phyloP scores from a whole-genome alignment of 2,113 vertebrate species.

The Tupaia tana region DNA sequence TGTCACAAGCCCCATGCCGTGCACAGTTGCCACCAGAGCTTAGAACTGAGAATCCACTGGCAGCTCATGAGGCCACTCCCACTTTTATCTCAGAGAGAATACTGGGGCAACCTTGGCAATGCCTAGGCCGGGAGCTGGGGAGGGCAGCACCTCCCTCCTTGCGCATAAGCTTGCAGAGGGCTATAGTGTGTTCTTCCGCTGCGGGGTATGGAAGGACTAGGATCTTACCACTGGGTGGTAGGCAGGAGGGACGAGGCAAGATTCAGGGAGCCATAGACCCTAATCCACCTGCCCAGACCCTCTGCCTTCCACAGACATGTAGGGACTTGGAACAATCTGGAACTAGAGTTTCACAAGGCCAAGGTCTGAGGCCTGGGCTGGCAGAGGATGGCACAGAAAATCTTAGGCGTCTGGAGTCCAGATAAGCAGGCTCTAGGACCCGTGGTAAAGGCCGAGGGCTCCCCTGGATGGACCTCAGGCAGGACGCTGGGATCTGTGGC shows the following conservation, averaged over 20 bases:
- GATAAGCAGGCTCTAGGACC: not conserved
- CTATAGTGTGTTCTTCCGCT: not conserved
- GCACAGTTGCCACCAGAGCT: not conserved
- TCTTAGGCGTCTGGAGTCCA: not conserved
- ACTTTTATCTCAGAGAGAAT: not conserved
- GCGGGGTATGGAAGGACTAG: not conserved
- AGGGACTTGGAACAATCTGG: not conserved
- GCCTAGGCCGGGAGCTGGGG: not conserved
- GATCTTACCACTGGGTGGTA: not conserved
- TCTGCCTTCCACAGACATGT: not conserved
- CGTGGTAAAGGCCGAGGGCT: too few species aligned
- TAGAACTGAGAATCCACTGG: too few species aligned
- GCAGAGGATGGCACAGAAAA: not conserved
- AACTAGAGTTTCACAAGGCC: not conserved
- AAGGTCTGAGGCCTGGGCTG: not conserved
- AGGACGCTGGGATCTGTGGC: not conserved
- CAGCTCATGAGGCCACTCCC: accelerated
- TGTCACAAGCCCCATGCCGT: not conserved
- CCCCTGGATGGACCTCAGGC: too few species aligned
- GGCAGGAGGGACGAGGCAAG: not conserved
- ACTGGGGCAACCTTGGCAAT: not conserved
- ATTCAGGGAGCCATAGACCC: too few species aligned
- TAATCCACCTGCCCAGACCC: not conserved
- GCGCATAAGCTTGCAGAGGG: not conserved
- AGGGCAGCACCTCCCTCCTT: not conserved